phyloP scores from a whole-genome alignment of 1,140 invertebrate species.

The Leptinotarsa defecta region DNA sequence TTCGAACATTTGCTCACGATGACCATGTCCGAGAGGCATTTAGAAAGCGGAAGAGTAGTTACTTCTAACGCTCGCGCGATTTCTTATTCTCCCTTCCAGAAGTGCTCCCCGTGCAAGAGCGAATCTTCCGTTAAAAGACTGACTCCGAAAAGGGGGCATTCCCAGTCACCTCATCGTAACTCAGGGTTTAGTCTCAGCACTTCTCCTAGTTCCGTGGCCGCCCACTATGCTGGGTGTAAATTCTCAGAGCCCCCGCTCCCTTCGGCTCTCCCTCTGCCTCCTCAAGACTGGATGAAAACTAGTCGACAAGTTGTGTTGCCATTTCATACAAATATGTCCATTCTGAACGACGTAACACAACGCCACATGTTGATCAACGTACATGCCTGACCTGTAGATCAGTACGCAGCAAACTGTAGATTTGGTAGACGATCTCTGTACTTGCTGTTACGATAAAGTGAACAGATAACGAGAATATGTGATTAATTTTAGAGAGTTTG shows the following conservation, averaged over 20 bases:
- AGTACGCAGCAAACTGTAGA: conserved; percentile 21
- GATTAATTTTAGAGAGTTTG: conserved; percentile 48
- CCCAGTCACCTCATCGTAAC: conserved; percentile 17
- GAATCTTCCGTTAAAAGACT: conserved; percentile 24
- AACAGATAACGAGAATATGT: conserved; percentile 40
- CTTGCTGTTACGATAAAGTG: conserved; percentile 45
- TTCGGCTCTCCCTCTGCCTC: conserved; percentile 65
- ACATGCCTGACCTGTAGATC: conserved; percentile 57
- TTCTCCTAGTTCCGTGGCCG: conserved; percentile 49
- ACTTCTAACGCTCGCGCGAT: conserved; percentile 24
- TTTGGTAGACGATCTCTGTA: conserved; percentile 44
- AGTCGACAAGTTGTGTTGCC: conserved; percentile 31
- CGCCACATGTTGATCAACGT: conserved; percentile 61
- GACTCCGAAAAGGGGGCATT: conserved; percentile 23
- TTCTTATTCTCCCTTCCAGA: conserved; percentile 19
- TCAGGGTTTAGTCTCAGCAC: conserved; percentile 40
- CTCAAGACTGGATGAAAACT: conserved; percentile 62
- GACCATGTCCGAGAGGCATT: conserved; percentile 40
- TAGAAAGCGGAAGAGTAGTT: conserved; percentile 33
- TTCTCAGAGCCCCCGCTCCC: conserved; percentile 67
- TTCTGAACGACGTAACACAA: conserved; percentile 57
- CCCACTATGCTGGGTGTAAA: conserved; percentile 66
- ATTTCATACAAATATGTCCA: conserved; percentile 32
- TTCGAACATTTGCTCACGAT: conserved; percentile 30
- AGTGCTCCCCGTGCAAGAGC: conserved; percentile 25